phyloP scores from a whole-genome alignment of 2,888 invertebrate species.

The Ichneumon xanthorius region DNA sequence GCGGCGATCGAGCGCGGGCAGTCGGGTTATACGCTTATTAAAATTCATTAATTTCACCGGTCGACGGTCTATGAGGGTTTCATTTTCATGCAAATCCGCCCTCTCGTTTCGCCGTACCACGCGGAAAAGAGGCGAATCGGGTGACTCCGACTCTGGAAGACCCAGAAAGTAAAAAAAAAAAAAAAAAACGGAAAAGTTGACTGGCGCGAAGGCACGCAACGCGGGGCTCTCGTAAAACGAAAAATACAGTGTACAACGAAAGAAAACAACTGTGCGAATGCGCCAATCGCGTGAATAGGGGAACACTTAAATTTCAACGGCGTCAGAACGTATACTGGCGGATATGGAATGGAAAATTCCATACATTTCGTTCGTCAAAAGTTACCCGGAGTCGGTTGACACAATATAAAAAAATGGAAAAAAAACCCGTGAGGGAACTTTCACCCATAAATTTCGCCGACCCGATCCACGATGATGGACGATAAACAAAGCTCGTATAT shows the following conservation, averaged over 20 bases:
- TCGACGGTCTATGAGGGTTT: slow-evolving; percentile 82
- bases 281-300: slow-evolving; percentile 4
- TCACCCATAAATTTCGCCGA: slow-evolving; percentile 43
- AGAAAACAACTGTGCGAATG: slow-evolving; percentile 15
- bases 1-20: slow-evolving; percentile 55
- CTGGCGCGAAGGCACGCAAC: neutral
- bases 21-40: slow-evolving; percentile 79
- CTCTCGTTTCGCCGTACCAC: slow-evolving; percentile 73
- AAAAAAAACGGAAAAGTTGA: slow-evolving; percentile 9
- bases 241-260: slow-evolving; percentile 29
- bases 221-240: slow-evolving; percentile 36
- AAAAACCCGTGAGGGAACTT: slow-evolving; percentile 35
- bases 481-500: slow-evolving; percentile 53
- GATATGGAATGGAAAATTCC: slow-evolving; percentile 30
- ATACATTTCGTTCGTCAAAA: slow-evolving; percentile 48
- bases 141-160: slow-evolving; percentile 65
- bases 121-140: slow-evolving; percentile 71
- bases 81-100: slow-evolving; percentile 83
- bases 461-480: slow-evolving; percentile 34
- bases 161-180: slow-evolving; percentile 45
- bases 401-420: neutral
- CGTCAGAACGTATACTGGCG: neutral
- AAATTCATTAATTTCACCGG: slow-evolving; percentile 84
- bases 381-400: slow-evolving; percentile 22
- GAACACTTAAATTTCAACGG: slow-evolving; percentile 29